These are phyloP conservation scores for Scaptomyza flava DNA, from an alignment of 2,888 invertebrate genomes.

Conservation along the genomic window DNA sequence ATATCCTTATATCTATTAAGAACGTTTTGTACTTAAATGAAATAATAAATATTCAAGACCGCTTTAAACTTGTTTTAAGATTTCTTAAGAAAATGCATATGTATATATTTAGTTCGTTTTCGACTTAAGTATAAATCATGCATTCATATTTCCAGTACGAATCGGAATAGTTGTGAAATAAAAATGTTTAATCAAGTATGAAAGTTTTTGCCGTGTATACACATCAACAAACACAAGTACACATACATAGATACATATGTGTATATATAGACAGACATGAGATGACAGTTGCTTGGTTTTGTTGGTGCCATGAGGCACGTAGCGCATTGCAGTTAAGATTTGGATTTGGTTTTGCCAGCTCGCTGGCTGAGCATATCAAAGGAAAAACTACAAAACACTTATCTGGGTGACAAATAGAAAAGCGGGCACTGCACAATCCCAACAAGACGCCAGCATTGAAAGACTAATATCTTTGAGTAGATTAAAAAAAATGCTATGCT, in stretches of 20 bases:
- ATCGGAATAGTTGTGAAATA: too few relatives aligned
- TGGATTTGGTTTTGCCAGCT: slow-evolving; percentile 70
- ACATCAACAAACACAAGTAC: neutral
- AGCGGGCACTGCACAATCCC: slow-evolving; percentile 43
- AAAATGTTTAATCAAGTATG: too few relatives aligned
- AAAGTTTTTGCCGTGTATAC: neutral
- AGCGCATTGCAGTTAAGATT: slow-evolving; percentile 73
- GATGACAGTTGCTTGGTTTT: slow-evolving; percentile 74
- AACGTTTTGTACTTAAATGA: too few relatives aligned
- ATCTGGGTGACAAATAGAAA: slow-evolving; percentile 79
- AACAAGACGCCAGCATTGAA: slow-evolving; percentile 61
- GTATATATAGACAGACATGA: slow-evolving; percentile 29
- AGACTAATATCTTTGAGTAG: slow-evolving; percentile 76
- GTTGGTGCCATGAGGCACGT: slow-evolving; percentile 68
- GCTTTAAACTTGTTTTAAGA: too few relatives aligned
- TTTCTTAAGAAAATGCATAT: too few relatives aligned
- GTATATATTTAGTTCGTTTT: too few relatives aligned
- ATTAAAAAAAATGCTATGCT: slow-evolving; percentile 54
- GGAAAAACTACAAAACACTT: slow-evolving; percentile 78
- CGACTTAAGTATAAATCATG: too few relatives aligned
- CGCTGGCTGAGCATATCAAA: slow-evolving; percentile 75
- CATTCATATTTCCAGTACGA: too few relatives aligned
- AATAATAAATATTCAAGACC: too few relatives aligned
- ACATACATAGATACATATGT: neutral
- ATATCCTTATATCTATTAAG: too few relatives aligned